Percentiles rank a stretch among this genome's conserved stretches.
Evolutionary conservation across 2,888 invertebrate species (phyloP).

Genomic region (Diadegma fenestrale): DNA sequence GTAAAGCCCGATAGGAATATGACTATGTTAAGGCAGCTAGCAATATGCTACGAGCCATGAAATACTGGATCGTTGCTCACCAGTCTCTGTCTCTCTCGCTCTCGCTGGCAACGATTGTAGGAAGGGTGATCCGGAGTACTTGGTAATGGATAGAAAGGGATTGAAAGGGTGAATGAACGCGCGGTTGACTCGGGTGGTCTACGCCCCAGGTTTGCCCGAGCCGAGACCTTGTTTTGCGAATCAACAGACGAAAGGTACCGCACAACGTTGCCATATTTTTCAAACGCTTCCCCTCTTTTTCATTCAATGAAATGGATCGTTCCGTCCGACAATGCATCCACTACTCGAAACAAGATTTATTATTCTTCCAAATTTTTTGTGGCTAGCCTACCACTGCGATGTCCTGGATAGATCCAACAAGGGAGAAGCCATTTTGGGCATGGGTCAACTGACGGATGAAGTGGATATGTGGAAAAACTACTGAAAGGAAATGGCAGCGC

Average conservation of each 20-base stretch:
- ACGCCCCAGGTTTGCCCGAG: slow-evolving; percentile 37
- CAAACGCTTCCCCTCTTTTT: slow-evolving; percentile 33
- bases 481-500: background rate
- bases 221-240: slow-evolving; percentile 51
- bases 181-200: slow-evolving; percentile 60
- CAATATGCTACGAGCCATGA: slow-evolving; percentile 79
- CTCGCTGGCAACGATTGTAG: background rate
- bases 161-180: slow-evolving; percentile 59
- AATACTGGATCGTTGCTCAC: slow-evolving; percentile 78
- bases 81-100: slow-evolving; percentile 55
- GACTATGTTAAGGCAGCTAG: slow-evolving; percentile 63
- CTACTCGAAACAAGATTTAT: slow-evolving; percentile 56
- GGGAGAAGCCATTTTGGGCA: background rate
- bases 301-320: slow-evolving; percentile 41
- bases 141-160: slow-evolving; percentile 61
- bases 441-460: background rate
- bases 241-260: slow-evolving; percentile 52
- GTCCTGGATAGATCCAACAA: slow-evolving; percentile 2
- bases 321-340: slow-evolving; percentile 26
- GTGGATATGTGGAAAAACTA: background rate
- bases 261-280: slow-evolving; percentile 46
- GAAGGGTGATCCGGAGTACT: slow-evolving; percentile 63
- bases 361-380: slow-evolving; percentile 35
- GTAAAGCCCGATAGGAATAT: slow-evolving; percentile 57
- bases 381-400: slow-evolving; percentile 6